Conservation (phyloP, 1,140 invertebrate genomes). For the Drosophila ficusphila region DNA sequence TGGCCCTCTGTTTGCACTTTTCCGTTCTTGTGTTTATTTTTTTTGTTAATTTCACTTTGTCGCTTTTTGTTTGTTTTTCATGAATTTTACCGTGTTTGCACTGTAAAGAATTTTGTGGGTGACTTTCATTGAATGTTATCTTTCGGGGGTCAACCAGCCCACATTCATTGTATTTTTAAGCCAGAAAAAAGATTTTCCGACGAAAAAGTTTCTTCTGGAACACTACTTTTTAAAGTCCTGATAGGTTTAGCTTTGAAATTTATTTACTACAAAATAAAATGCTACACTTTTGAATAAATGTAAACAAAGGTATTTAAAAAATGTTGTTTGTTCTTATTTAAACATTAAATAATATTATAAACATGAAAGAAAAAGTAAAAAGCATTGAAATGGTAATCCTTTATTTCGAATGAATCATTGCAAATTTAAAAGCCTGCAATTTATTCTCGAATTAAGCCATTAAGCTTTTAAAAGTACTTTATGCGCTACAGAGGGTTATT, state of each 20-base stretch:
- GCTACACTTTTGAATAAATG: too few relatives aligned
- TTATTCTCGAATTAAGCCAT: too few relatives aligned
- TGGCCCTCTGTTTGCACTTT: constrained; percentile 27
- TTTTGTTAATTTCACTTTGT: constrained; percentile 44
- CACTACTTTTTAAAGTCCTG: background rate
- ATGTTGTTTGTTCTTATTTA: too few relatives aligned
- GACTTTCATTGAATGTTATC: constrained; percentile 25
- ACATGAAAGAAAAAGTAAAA: too few relatives aligned
- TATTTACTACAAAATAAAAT: too few relatives aligned
- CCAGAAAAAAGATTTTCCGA: background rate
- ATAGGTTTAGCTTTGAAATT: too few relatives aligned
- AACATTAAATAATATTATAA: too few relatives aligned
- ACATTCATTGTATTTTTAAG: background rate
- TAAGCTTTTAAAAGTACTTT: constrained; percentile 6
- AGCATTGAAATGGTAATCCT: too few relatives aligned
- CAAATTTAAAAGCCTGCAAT: too few relatives aligned
- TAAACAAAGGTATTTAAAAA: too few relatives aligned
- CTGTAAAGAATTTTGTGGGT: constrained; percentile 24
- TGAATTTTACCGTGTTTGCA: constrained; percentile 54
- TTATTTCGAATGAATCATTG: too few relatives aligned
- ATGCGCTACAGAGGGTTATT: background rate
- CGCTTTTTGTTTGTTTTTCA: constrained; percentile 43
- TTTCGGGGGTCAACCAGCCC: background rate
- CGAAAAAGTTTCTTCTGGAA: too few relatives aligned
- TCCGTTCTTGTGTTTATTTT: constrained; percentile 25